A percentile compares a stretch with the other conserved stretches of the same genome.
Evolutionary conservation across 1,140 invertebrate species (phyloP).

Genomic region (Dermatophagoides farinae): DNA sequence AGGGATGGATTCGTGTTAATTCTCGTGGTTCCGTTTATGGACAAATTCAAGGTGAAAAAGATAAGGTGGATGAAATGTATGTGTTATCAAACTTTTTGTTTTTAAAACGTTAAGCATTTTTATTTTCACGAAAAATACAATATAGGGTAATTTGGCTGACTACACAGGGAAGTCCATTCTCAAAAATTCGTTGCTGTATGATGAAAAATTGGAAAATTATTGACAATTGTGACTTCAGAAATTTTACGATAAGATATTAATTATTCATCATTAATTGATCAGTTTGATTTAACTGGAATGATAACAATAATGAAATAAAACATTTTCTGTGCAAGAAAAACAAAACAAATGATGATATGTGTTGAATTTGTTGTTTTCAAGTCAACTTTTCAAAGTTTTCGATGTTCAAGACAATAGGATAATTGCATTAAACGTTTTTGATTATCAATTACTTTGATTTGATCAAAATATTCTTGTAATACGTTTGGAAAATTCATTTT

Average conservation of each 20-base stretch:
- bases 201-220: conserved; percentile 57
- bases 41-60: conserved; percentile 58
- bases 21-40: conserved; percentile 62
- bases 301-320: neutral
- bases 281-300: neutral
- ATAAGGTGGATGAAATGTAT: conserved; percentile 61
- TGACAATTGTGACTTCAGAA: conserved; percentile 48
- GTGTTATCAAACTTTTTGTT: conserved; percentile 19
- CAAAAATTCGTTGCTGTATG: conserved; percentile 57
- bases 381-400: neutral
- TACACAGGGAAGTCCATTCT: conserved; percentile 57
- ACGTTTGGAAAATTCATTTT: conserved; percentile 8
- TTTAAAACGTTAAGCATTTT: neutral
- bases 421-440: conserved; percentile 32
- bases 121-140: neutral
- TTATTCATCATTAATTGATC: neutral
- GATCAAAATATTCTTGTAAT: conserved; percentile 13
- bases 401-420: conserved; percentile 32
- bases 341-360: too few species aligned
- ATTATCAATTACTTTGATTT: conserved; percentile 33
- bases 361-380: neutral
- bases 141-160: conserved; percentile 58
- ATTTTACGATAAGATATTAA: conserved; percentile 63
- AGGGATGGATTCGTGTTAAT: conserved; percentile 78
- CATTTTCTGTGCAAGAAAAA: neutral